phyloP scores from a whole-genome alignment of 2,113 vertebrate species.

The Macroglossus sobrinus region DNA sequence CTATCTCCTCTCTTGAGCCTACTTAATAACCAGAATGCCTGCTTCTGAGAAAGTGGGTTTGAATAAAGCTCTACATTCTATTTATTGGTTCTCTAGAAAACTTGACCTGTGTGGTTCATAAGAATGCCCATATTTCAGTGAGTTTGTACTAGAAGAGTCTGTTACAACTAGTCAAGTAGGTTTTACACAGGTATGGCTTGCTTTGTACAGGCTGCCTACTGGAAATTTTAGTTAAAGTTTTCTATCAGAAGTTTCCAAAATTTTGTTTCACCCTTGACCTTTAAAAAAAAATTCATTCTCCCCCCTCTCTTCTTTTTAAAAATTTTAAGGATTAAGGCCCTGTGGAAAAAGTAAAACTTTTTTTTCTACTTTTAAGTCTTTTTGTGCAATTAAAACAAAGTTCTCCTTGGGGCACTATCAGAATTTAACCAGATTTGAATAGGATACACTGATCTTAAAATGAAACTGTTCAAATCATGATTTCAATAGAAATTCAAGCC shows the following conservation, averaged over 20 bases:
- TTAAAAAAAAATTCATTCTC: background rate
- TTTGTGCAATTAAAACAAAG: constrained; percentile 33
- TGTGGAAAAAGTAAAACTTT: constrained; percentile 7
- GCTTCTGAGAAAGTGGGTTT: constrained; percentile 24
- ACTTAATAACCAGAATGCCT: constrained; percentile 16
- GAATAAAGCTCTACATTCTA: constrained; percentile 18
- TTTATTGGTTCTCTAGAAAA: constrained; percentile 45
- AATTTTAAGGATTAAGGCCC: background rate
- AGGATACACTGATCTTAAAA: constrained; percentile 38
- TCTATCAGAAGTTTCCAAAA: background rate
- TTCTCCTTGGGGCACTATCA: constrained; percentile 37
- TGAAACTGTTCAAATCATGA: background rate
- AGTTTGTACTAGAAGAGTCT: constrained; percentile 1
- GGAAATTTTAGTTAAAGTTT: background rate
- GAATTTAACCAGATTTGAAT: constrained; percentile 26
- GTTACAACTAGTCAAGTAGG: background rate
- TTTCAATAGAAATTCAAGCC: constrained; percentile 47
- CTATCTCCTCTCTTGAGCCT: background rate
- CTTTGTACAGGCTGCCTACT: background rate
- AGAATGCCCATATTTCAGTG: constrained; percentile 6
- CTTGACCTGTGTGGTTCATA: constrained; percentile 31
- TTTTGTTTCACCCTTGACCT: background rate
- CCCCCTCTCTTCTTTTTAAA: background rate
- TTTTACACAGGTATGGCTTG: background rate
- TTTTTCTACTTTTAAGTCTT: background rate